Evolutionary conservation across 2,113 vertebrate genomes (phyloP).

Genomic region (cattle (Bos taurus)): ARS-UCD2.0 NC_037348.1:55757001-55757500

Average conservation of each 20-base stretch:
- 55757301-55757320: neutral
- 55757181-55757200: neutral
- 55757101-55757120: neutral
- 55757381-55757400: neutral
- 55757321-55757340: neutral
- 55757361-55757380: neutral
- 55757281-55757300: neutral
- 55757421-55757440: neutral
- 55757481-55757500: neutral
- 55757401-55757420: neutral
- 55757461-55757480: neutral
- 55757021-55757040: neutral
- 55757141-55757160: neutral
- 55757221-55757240: neutral
- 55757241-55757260: neutral
- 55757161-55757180: neutral
- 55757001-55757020: neutral
- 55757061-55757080: neutral
- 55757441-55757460: neutral
- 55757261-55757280: neutral
- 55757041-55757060: neutral
- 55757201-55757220: neutral
- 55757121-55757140: rapidly evolving
- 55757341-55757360: neutral
- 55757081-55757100: neutral